Conservation (phyloP, 2,113 vertebrate genomes). For the Balaeniceps rex region DNA sequence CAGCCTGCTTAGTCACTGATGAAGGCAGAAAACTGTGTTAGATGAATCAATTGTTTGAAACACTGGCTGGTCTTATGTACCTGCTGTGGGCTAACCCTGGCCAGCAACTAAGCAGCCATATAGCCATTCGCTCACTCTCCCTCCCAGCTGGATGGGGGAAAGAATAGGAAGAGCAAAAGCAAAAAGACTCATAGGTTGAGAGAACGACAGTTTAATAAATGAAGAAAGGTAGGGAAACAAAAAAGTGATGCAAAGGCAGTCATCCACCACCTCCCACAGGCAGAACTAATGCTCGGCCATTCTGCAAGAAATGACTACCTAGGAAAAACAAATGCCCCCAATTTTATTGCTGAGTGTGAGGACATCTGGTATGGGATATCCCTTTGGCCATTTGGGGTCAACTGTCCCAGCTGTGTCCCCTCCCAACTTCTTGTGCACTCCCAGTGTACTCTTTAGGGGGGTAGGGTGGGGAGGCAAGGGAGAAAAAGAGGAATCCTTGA, state of each 20-base stretch:
- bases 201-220: neutral
- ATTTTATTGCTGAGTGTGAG: neutral
- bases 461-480: fast-evolving
- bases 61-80: neutral
- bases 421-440: neutral
- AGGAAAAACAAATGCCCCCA: neutral
- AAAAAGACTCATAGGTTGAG: neutral
- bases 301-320: neutral
- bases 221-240: neutral
- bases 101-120: neutral
- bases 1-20: neutral
- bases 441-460: too few relatives aligned
- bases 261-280: neutral
- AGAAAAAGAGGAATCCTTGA: neutral
- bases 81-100: neutral
- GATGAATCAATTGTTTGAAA: neutral
- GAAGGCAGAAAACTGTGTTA: neutral
- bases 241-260: neutral
- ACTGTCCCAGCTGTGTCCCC: neutral
- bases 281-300: neutral
- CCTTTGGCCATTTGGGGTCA: neutral
- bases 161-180: neutral
- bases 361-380: neutral
- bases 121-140: neutral
- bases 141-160: neutral